Evolutionary conservation across 2,797 vertebrate species (phyloP).

Genomic region (Coccyzus lansbergi): DNA sequence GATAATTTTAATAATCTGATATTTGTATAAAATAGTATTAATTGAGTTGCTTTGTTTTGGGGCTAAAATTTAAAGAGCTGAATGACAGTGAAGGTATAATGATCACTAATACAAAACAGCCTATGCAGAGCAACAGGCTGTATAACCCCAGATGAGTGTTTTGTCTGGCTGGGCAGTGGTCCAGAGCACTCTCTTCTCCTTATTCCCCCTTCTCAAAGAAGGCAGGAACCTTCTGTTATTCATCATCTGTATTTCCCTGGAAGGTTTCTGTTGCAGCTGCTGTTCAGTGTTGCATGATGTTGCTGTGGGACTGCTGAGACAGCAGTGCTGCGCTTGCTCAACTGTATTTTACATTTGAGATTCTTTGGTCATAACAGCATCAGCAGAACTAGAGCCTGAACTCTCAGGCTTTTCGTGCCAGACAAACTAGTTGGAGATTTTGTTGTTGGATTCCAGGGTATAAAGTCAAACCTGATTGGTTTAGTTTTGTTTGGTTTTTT

Average conservation of each 20-base stretch:
- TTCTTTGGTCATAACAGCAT: not conserved
- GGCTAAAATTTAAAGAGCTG: not conserved
- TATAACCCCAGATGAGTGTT: not conserved
- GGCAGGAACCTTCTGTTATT: not conserved
- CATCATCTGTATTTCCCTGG: not conserved
- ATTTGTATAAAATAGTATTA: not conserved
- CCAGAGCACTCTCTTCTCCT: not conserved
- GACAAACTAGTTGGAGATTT: not conserved
- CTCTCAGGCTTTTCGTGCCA: not conserved
- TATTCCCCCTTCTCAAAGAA: not conserved
- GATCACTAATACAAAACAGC: not conserved
- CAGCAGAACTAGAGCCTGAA: not conserved
- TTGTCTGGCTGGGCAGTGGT: not conserved
- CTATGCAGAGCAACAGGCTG: not conserved
- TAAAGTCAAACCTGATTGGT: not conserved
- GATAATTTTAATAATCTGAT: not conserved
- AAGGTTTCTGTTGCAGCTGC: not conserved
- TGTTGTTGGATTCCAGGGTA: not conserved
- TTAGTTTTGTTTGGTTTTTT: too few relatives aligned
- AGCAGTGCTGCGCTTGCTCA: not conserved
- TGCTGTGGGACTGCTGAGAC: not conserved
- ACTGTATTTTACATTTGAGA: not conserved
- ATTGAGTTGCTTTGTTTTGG: not conserved
- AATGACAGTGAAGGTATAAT: not conserved
- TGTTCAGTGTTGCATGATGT: fast-evolving